Conservation (phyloP, 1,140 invertebrate species). For the Dendroctonus valens region DNA sequence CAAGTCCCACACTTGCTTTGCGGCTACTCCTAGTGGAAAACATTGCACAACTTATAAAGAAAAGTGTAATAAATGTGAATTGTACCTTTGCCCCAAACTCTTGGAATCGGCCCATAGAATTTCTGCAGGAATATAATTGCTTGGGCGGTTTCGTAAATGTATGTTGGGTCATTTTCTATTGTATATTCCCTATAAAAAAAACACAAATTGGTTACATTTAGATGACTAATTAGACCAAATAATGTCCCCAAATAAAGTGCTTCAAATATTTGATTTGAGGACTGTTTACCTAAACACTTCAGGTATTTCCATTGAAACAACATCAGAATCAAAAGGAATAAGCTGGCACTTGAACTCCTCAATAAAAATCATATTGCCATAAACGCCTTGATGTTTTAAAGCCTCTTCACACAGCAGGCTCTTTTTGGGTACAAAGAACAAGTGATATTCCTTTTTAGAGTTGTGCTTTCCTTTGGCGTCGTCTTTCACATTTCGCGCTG, state of each 20-base stretch:
- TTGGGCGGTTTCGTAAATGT: conserved; percentile 84
- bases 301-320: conserved; percentile 89
- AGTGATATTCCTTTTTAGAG: conserved; percentile 64
- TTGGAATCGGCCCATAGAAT: conserved; percentile 85
- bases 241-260: neutral
- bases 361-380: conserved; percentile 72
- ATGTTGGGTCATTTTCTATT: conserved; percentile 85
- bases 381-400: conserved; percentile 77
- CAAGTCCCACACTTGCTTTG: conserved; percentile 86
- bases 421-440: conserved; percentile 87
- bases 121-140: conserved; percentile 83
- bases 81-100: conserved; percentile 80
- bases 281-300: conserved; percentile 65
- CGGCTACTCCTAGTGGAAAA: conserved; percentile 59
- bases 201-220: conserved; percentile 1
- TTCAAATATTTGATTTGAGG: neutral
- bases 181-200: conserved; percentile 67
- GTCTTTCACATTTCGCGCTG: conserved; percentile 75
- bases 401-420: conserved; percentile 85
- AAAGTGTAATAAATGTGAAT: neutral
- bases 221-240: no score
- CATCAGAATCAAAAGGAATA: conserved; percentile 89
- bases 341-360: conserved; percentile 86
- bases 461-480: conserved; percentile 50
- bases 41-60: neutral